Conservation (phyloP, 2,888 invertebrate species). For the Euphydryas editha region DNA sequence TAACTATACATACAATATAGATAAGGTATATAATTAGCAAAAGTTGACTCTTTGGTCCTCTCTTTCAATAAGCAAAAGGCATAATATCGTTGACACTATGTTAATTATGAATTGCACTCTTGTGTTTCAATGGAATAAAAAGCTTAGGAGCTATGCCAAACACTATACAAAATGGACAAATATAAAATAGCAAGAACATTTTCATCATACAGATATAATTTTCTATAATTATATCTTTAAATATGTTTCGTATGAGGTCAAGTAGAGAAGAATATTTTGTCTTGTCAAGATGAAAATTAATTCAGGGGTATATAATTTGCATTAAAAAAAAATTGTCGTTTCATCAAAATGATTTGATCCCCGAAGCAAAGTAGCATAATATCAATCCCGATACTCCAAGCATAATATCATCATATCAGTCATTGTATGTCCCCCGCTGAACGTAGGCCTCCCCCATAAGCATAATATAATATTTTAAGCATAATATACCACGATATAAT, state of each 20-base stretch:
- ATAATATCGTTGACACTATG: slow-evolving; percentile 42
- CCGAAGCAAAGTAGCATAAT: too few relatives aligned
- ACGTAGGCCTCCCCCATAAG: too few relatives aligned
- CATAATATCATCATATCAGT: too few relatives aligned
- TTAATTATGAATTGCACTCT: slow-evolving; percentile 26
- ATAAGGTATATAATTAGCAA: slow-evolving; percentile 66
- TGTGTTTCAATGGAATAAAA: slow-evolving; percentile 32
- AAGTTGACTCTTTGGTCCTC: slow-evolving; percentile 80
- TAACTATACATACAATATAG: slow-evolving; percentile 57
- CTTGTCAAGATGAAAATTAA: too few relatives aligned
- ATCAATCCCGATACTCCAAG: too few relatives aligned
- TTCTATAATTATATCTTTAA: not conserved
- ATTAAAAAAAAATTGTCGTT: too few relatives aligned
- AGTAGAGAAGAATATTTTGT: too few relatives aligned
- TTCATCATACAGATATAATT: slow-evolving; percentile 4
- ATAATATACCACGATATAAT: too few relatives aligned
- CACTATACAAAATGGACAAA: slow-evolving; percentile 39
- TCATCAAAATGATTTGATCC: too few relatives aligned
- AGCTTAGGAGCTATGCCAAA: slow-evolving; percentile 32
- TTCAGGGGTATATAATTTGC: too few relatives aligned
- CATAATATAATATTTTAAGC: too few relatives aligned
- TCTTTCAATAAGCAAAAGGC: slow-evolving; percentile 77
- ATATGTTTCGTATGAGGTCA: not conserved
- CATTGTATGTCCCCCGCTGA: too few relatives aligned
- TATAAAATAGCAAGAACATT: slow-evolving; percentile 16